Conservation (phyloP, 2,797 vertebrate species). For the Chromis chromis region DNA sequence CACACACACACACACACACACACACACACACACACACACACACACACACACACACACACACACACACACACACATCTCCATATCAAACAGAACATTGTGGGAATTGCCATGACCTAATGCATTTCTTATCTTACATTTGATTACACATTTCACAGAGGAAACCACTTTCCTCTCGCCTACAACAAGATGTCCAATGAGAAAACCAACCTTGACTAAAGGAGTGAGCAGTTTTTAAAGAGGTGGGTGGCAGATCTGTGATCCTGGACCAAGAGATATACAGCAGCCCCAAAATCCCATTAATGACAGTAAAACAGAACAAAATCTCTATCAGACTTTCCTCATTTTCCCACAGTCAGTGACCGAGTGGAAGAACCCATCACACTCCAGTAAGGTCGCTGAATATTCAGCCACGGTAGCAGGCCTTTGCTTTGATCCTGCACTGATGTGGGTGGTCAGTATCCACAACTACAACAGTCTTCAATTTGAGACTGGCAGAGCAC, state of each 20-base stretch:
- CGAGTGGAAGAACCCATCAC: slow-evolving; percentile 49
- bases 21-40: not conserved
- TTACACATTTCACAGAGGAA: slow-evolving; percentile 79
- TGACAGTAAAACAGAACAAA: slow-evolving; percentile 46
- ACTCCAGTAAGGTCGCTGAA: slow-evolving; percentile 64
- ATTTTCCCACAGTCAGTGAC: slow-evolving; percentile 68
- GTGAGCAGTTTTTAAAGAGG: slow-evolving; percentile 40
- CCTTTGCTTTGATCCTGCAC: slow-evolving; percentile 61
- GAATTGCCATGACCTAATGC: slow-evolving; percentile 82
- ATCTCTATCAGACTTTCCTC: slow-evolving; percentile 48
- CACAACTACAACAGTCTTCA: slow-evolving; percentile 57
- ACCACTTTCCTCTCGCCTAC: slow-evolving; percentile 57
- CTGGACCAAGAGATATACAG: slow-evolving; percentile 53
- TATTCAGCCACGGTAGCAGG: slow-evolving; percentile 68
- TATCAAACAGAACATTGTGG: slow-evolving; percentile 74
- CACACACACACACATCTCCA: slow-evolving; percentile 42
- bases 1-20: slow-evolving; percentile 8
- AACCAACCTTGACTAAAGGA: slow-evolving; percentile 44
- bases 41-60: slow-evolving; percentile 26
- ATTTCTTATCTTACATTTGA: slow-evolving; percentile 77
- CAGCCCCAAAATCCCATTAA: slow-evolving; percentile 33
- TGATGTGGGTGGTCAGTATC: slow-evolving; percentile 74
- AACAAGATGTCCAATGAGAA: slow-evolving; percentile 56
- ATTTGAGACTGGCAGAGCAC: slow-evolving; percentile 47
- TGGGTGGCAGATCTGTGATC: slow-evolving; percentile 65